Conservation (phyloP, 1,140 invertebrate species). For the Heliconius eleuchia region DNA sequence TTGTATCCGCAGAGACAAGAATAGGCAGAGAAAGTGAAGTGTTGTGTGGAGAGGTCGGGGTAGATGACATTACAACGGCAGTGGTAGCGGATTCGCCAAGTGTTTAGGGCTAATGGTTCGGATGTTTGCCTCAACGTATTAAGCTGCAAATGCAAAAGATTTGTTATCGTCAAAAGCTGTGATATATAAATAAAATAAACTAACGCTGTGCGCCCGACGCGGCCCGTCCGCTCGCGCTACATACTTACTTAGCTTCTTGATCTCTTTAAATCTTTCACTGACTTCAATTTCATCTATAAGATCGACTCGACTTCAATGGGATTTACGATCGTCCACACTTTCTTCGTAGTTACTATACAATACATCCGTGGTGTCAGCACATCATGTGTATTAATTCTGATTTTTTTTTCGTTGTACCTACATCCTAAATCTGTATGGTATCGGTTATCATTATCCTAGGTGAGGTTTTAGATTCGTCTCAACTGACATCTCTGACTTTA, state of each 20-base stretch:
- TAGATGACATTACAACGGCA: constrained; percentile 7
- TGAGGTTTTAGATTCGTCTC: neutral
- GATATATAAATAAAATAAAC: constrained; percentile 78
- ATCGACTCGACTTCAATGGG: constrained; percentile 46
- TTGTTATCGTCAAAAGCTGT: constrained; percentile 81
- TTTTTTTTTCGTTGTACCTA: constrained; percentile 16
- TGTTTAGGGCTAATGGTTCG: constrained; percentile 62
- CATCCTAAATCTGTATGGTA: constrained; percentile 21
- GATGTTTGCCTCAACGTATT: constrained; percentile 71
- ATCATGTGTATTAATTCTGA: constrained; percentile 65
- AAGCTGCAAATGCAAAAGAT: constrained; percentile 81
- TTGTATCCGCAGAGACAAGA: neutral
- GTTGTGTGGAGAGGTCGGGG: constrained; percentile 3
- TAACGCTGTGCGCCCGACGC: constrained; percentile 63
- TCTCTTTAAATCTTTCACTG: constrained; percentile 51
- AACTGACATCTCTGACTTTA: constrained; percentile 22
- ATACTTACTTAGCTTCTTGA: constrained; percentile 52
- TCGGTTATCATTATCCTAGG: neutral
- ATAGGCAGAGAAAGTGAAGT: neutral
- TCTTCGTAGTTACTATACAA: constrained; percentile 46
- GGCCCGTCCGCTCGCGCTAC: constrained; percentile 55
- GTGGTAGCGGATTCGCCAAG: constrained; percentile 17
- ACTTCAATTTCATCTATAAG: constrained; percentile 41
- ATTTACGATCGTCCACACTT: constrained; percentile 46
- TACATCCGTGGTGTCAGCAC: constrained; percentile 59